Base-by-base conservation (phyloP, 2,113 vertebrate species). In the Etheostoma spectabile region DNA sequence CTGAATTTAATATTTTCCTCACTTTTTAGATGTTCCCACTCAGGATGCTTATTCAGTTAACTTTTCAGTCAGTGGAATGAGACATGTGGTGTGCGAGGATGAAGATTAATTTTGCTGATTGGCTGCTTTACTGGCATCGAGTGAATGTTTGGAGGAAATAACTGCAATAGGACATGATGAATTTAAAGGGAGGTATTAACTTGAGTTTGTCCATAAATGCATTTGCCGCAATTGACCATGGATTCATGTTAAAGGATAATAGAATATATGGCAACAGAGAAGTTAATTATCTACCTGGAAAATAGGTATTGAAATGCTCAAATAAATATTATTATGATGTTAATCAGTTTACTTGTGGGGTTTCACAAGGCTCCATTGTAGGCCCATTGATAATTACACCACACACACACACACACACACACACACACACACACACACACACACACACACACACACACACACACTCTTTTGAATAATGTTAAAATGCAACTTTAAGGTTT, bases 61-160 rank as follows among this genome's bases (percentile, higher is more conserved):
- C 30, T 30, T 57, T 71, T 63, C 49, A 73, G 24, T 61, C 72
- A 56, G 12, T 56, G 49, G 10, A 42, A 46, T 33, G 22, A 72
- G 12, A 42, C 57, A 6, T 3, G 38, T 30, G 3, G 7, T 46
- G 30, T 15, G 22, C 18, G 22, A 80, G 51, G 51, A 18, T 59
- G 16, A 35, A 46, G 46, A 65, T 46, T 4, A 53, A 60, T 70
- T n/a, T 16, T 18, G 33, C 19, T 18, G 33, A 65, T 48, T 46
- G 6, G 19, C 15, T 65, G 45, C 24, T 66, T 65, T 59, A 51
- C 10, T 30, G 38, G 3, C 19, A 70, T 3, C 5, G 5, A 52
- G 24, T 4, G 22, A 64, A 24, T 49, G n/a, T 51, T 0, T 45
- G 11, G 6, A 55, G 59, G 45, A 24, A 51, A 45, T 3, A 62